Evolutionary conservation across 1,140 invertebrate genomes (phyloP), one percentile per base, ranked within the genome.

Genomic region (Cherax quadricarinatus): DNA sequence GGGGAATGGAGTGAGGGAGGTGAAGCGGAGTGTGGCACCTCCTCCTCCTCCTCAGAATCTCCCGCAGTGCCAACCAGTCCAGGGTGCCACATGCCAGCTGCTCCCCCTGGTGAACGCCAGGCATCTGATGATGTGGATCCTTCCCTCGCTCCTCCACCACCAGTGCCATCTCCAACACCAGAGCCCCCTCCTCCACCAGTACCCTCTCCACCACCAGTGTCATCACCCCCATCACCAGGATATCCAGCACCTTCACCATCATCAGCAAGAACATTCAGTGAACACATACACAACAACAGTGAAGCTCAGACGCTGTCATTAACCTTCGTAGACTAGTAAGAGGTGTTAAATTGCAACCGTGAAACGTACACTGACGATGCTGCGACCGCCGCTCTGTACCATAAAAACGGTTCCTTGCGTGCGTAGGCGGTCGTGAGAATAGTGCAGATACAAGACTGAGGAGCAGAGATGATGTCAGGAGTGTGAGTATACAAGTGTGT

Each of bases 11-110:
- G 62, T 16, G 16, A 70, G 16, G 4, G 62, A 24, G 70, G n/a
- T 75, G 70, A 12, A 75, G 70, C 6, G 70, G 14, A 75, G 16
- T 16, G 18, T 21, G 14, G 62, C 62, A 16, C 70, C 70, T 24
- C 70, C 70, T 21, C 62, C 70, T 24, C n/a, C 70, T 75, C 70
- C 70, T 1, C n/a, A n/a, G 70, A 4, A 30, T 21, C 70, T 30
- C n/a, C n/a, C n/a, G 12, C 70, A 66, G 70, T 75, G n/a, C n/a
- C 70, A 75, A n/a, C 70, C 70, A 75, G 70, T 10, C n/a, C 70
- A 75, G 6, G n/a, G 70, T 75, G 70, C 70, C 70, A 75, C 70
- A 75, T 75, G 70, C 70, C 70, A 75, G 70, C 18, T 75, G 70
- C 70, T 75, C n/a, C 2, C 70, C 70, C 12, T 30, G n/a, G 70